Conservation (phyloP, 2,888 invertebrate genomes). For the Melanargia galathea region DNA sequence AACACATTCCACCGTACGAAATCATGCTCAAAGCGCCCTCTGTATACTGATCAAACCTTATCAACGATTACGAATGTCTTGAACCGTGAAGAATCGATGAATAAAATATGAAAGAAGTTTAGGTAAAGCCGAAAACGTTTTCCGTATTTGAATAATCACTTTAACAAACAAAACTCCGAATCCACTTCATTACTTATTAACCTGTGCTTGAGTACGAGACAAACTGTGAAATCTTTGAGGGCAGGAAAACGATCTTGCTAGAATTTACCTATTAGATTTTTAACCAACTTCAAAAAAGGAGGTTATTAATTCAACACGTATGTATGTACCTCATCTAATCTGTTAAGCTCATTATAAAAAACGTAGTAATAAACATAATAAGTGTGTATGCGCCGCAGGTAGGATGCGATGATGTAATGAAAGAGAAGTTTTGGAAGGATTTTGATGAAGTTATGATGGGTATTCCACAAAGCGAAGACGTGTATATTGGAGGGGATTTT, state of each 20-base stretch:
- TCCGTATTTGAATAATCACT: slow-evolving; percentile 82
- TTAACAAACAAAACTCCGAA: slow-evolving; percentile 79
- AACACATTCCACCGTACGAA: neutral
- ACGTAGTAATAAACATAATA: too few relatives aligned
- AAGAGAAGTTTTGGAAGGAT: too few relatives aligned
- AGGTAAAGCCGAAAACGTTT: slow-evolving; percentile 78
- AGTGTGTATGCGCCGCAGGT: too few relatives aligned
- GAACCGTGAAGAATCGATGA: slow-evolving; percentile 76
- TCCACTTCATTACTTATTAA: slow-evolving; percentile 80
- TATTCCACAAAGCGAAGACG: too few relatives aligned
- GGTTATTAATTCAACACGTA: too few relatives aligned
- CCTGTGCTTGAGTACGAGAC: slow-evolving; percentile 64
- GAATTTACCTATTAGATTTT: neutral
- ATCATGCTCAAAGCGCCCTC: slow-evolving; percentile 16
- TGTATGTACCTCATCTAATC: too few relatives aligned
- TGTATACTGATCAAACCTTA: slow-evolving; percentile 55
- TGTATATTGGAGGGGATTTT: too few relatives aligned
- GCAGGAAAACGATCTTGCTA: slow-evolving; percentile 26
- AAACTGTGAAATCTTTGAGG: slow-evolving; percentile 31
- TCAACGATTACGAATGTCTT: slow-evolving; percentile 69
- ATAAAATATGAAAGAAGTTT: slow-evolving; percentile 81
- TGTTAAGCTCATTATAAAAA: too few relatives aligned
- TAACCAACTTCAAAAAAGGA: too few relatives aligned
- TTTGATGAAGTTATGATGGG: too few relatives aligned
- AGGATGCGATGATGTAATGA: too few relatives aligned